Base-by-base conservation (phyloP, 2,113 vertebrate genomes). In the Fulmarus glacialis region DNA sequence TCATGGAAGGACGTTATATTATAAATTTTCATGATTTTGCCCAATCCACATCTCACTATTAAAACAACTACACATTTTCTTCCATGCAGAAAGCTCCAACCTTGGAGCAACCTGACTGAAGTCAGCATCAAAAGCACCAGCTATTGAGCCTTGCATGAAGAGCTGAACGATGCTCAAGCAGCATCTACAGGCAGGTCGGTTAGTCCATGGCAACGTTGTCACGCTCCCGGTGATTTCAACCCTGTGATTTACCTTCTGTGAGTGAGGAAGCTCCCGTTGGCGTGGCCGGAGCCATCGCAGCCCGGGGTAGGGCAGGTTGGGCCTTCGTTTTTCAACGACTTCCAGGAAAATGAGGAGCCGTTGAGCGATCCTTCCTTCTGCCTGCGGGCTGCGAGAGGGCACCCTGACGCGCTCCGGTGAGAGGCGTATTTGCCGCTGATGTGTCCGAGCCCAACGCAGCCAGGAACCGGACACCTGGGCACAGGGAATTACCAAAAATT, bases 341-440 rank as follows among this genome's bases (percentile, higher is more conserved):
- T 99, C 99, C 99, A 99, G 92, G 99, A 99, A 88, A 99, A 99
- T 0, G 99, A 98, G 4, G 99, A 99, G 47, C 99, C 99, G 0
- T 99, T 99, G 91, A 99, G 98, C 0, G 99, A 98, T 0, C 99
- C 99, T 96, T 99, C 99, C 91, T 99, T 99, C 98, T 99, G 99
- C 88, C 99, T 97, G 88, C 99, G 99, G 45, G 99, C 99, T 0
- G 99, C 99, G 64, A 99, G 97, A 0, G 99, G 99, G 50, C 99
- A 99, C 20, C 99, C 99, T 0, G 99, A 99, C 2, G 99, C 99
- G 27, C 99, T 99, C n/a, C 99, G 99, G 96, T 99, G 99, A 0
- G 99, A 99, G 62, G 99, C 99, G 1, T 99, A 99, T 96, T 99
- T 99, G 68, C 99, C 99, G 0, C 99, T 99, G 97, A 99, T 99